Evolutionary conservation across 53 echinoderm and acorn worm genomes (phyloP), one percentile per base, ranked within the genome.

Genomic region (Zoroaster sp.): DNA sequence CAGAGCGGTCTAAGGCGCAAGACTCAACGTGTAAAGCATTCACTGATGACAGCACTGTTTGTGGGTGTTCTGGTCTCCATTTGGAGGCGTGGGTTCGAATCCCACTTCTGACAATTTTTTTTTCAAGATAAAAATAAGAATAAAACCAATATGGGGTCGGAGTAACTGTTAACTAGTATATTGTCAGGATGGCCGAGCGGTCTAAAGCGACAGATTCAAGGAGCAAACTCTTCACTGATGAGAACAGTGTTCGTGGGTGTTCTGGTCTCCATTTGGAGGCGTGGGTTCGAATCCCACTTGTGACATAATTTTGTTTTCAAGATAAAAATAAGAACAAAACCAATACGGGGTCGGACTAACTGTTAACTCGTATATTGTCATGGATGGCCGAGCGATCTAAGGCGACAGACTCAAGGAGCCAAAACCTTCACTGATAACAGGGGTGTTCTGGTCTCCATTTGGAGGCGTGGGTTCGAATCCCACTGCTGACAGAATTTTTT

Each of bases 1-100:
- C 78, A 34, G 78, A 78, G 55, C 38, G 55, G 78, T 78, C 78
- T 54, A 78, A 78, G 78, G 54, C 78, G 55, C 55, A 35, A 78
- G 78, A 78, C 38, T 78, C 38, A 78, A 78, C 53, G 35, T 37
- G 10, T 4, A 18, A 8, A 54, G n/a, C 53, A 33, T 77, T 77
- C 54, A 52, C 77, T 77, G 52, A 51, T 17, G 14, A 35, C 52
- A 55, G 78, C n/a, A n/a, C n/a, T 59, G 55, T 4, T 47, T 17
- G 14, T 53, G 77, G 35, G 52, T 52, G 52, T 78, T 55, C 55
- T 55, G 55, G 55, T 55, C 55, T 55, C 55, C 55, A 0, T 20
- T 55, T 55, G 25, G 23, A 55, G 55, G 55, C 55, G 55, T 55
- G 23, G 55, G 55, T 55, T 55, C 55, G 55, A 55, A 55, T 55